Conservation (phyloP, 2,113 vertebrate species). For the Puma concolor region DNA sequence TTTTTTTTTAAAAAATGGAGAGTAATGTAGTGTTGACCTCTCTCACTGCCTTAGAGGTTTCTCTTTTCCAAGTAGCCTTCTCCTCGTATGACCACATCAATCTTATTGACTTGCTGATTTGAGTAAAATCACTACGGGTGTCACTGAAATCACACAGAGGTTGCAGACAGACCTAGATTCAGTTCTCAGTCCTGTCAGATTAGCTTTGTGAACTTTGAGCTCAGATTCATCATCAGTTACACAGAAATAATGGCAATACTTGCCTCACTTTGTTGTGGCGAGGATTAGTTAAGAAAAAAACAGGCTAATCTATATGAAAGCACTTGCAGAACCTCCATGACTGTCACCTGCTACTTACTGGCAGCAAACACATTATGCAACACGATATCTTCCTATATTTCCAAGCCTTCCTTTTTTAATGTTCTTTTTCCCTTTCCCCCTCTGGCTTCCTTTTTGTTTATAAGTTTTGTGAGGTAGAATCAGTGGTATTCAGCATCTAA, state of each 20-base stretch:
- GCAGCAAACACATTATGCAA: not conserved
- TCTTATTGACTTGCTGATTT: not conserved
- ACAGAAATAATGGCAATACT: not conserved
- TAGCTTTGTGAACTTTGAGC: not conserved
- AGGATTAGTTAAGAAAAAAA: not conserved
- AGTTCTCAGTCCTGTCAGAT: not conserved
- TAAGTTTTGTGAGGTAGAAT: not conserved
- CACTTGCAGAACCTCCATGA: not conserved
- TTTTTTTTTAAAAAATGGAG: not conserved
- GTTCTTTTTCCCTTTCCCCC: not conserved
- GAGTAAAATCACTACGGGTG: conserved; percentile 1
- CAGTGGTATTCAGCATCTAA: not conserved
- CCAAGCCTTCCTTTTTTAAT: not conserved
- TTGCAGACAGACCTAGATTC: not conserved
- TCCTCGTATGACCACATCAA: not conserved
- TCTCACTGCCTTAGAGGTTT: not conserved
- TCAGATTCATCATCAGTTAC: not conserved
- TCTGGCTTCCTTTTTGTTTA: not conserved
- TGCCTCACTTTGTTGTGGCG: not conserved
- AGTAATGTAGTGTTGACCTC: not conserved
- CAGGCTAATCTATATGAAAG: not conserved
- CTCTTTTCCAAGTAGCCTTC: not conserved
- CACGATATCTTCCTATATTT: not conserved
- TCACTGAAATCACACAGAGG: not conserved
- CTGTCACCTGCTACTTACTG: not conserved